Conservation (phyloP, 2,797 vertebrate species). For the Bovichtus diacanthus region DNA sequence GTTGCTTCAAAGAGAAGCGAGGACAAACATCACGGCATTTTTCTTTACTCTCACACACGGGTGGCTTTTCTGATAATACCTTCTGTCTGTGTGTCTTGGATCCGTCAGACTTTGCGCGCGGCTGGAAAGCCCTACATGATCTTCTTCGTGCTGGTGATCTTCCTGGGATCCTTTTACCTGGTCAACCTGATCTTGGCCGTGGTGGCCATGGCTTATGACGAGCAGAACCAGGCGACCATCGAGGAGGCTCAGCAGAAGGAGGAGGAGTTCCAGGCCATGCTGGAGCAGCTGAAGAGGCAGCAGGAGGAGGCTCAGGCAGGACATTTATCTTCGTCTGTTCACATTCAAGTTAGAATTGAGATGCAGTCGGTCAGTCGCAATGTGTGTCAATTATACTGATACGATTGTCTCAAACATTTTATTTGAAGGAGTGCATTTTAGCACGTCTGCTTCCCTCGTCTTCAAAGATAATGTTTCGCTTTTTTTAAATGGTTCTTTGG, state of each 20-base stretch:
- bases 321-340: not conserved
- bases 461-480: no score
- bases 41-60: not conserved
- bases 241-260: slow-evolving; percentile 97
- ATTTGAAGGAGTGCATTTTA: not conserved
- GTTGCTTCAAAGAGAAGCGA: not conserved
- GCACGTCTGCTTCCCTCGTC: no score
- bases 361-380: no score
- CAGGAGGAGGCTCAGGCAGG: slow-evolving; percentile 97
- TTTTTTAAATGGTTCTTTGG: no score
- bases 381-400: not conserved
- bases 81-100: not conserved
- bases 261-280: slow-evolving; percentile 97
- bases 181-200: slow-evolving; percentile 98
- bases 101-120: slow-evolving; percentile 91
- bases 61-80: not conserved
- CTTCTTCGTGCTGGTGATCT: slow-evolving; percentile 98
- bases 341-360: not conserved
- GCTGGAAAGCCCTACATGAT: slow-evolving; percentile 99
- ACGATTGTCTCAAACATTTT: not conserved
- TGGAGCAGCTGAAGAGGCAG: slow-evolving; percentile 96
- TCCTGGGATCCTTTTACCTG: slow-evolving; percentile 97
- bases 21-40: not conserved
- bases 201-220: slow-evolving; percentile 98
- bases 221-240: slow-evolving; percentile 97